phyloP scores from a whole-genome alignment of 2,797 vertebrate genomes.

The Protosalanx chinensis region DNA sequence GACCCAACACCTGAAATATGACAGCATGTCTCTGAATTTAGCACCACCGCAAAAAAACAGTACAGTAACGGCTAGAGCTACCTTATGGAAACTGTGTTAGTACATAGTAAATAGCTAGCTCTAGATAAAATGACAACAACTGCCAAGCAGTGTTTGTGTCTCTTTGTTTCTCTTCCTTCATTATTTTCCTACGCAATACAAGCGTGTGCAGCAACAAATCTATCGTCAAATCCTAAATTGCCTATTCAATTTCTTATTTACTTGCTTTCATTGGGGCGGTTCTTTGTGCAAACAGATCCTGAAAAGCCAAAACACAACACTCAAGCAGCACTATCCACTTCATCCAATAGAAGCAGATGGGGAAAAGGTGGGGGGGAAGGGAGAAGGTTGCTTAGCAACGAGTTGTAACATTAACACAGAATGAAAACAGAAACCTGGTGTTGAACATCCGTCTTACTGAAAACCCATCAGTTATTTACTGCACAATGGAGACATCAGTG shows the following conservation, averaged over 20 bases:
- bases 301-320: conserved; percentile 56
- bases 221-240: conserved; percentile 59
- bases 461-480: conserved; percentile 38
- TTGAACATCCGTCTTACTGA: conserved; percentile 50
- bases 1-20: not conserved
- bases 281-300: conserved; percentile 57
- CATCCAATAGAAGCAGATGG: conserved; percentile 54
- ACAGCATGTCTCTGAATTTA: not conserved
- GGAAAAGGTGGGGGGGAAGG: conserved; percentile 30
- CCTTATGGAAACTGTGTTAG: not conserved
- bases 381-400: conserved; percentile 66
- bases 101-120: conserved; percentile 5
- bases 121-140: conserved; percentile 31
- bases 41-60: too few species aligned
- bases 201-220: conserved; percentile 49
- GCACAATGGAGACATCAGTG: conserved; percentile 30
- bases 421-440: conserved; percentile 66
- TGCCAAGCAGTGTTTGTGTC: conserved; percentile 28
- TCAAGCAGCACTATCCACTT: conserved; percentile 53
- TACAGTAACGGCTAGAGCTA: not conserved
- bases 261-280: conserved; percentile 39
- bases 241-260: conserved; percentile 67
- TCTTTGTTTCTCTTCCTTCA: conserved; percentile 35
- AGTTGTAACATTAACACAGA: conserved; percentile 67
- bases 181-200: conserved; percentile 28